These are phyloP conservation scores for Bufo gargarizans DNA, from an alignment of 2,113 vertebrate species.

Conservation along the genomic window DNA sequence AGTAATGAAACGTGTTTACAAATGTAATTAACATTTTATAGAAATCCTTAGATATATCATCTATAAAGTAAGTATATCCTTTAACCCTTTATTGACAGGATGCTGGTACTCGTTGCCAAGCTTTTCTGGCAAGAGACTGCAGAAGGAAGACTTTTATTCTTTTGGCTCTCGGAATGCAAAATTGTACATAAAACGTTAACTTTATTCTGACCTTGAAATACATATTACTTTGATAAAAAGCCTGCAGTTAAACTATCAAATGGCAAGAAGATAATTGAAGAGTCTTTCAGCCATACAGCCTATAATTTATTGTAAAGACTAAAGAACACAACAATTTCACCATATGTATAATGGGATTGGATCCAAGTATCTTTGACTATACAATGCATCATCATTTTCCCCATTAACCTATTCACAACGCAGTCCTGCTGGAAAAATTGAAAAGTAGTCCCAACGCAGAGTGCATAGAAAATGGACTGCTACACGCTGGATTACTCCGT, in stretches of 20 bases:
- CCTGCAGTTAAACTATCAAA: slow-evolving; percentile 1
- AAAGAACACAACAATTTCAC: slow-evolving; percentile 15
- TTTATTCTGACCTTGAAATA: slow-evolving; percentile 41
- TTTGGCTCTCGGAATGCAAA: slow-evolving; percentile 14
- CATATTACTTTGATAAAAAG: slow-evolving; percentile 20
- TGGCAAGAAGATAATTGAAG: slow-evolving; percentile 21
- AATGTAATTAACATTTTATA: neutral
- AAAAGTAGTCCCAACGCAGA: neutral
- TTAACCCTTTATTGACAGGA: neutral
- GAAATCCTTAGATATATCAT: neutral
- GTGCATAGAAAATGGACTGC: neutral
- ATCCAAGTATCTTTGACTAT: neutral
- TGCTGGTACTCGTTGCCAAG: neutral
- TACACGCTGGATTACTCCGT: neutral
- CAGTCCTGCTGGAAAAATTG: neutral
- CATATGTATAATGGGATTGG: slow-evolving; percentile 38
- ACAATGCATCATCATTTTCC: slow-evolving; percentile 9
- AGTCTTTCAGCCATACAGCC: neutral
- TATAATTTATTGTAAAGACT: slow-evolving; percentile 25
- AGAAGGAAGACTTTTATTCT: neutral
- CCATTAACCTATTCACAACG: neutral
- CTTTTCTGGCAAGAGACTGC: neutral
- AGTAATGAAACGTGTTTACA: neutral
- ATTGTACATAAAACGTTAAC: slow-evolving; percentile 11
- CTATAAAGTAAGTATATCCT: neutral